Conservation (phyloP, 2,797 vertebrate genomes). For the Thripadectes ignobilis region DNA sequence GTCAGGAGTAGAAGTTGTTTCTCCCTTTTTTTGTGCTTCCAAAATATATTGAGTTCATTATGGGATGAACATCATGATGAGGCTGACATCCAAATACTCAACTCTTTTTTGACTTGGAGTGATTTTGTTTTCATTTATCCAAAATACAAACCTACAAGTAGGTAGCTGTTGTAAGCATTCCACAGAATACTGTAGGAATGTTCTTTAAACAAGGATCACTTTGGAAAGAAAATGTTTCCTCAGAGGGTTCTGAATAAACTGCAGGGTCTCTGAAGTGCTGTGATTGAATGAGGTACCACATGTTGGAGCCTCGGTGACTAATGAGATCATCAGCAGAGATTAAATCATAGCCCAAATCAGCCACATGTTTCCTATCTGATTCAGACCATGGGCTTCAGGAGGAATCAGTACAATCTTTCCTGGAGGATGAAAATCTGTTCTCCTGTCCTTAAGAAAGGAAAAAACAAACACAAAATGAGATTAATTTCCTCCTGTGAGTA, state of each 20-base stretch:
- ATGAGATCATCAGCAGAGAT: constrained; percentile 53
- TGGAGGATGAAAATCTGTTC: constrained; percentile 24
- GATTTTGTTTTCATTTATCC: constrained; percentile 19
- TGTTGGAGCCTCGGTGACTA: constrained; percentile 48
- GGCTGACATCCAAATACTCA: constrained; percentile 21
- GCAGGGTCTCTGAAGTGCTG: background rate
- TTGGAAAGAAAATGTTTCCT: constrained; percentile 18
- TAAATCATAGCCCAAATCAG: constrained; percentile 49
- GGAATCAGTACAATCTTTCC: constrained; percentile 6
- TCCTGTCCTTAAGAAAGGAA: background rate
- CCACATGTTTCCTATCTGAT: constrained; percentile 35
- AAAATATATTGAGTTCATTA: constrained; percentile 41
- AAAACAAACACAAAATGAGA: background rate
- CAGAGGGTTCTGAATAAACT: background rate
- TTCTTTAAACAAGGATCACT: constrained; percentile 9
- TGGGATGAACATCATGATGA: background rate
- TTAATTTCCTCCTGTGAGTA: background rate
- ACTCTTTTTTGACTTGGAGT: constrained; percentile 2
- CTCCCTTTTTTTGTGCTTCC: constrained; percentile 28
- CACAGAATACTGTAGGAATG: background rate
- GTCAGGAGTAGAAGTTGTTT: constrained; percentile 32
- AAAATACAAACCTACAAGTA: background rate
- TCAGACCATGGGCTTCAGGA: background rate
- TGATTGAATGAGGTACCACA: constrained; percentile 38
- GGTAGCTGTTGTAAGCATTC: background rate